These are phyloP conservation scores for Patella ulyssiponensis DNA, from an alignment of 2,888 invertebrate genomes.

Conservation along the genomic window DNA sequence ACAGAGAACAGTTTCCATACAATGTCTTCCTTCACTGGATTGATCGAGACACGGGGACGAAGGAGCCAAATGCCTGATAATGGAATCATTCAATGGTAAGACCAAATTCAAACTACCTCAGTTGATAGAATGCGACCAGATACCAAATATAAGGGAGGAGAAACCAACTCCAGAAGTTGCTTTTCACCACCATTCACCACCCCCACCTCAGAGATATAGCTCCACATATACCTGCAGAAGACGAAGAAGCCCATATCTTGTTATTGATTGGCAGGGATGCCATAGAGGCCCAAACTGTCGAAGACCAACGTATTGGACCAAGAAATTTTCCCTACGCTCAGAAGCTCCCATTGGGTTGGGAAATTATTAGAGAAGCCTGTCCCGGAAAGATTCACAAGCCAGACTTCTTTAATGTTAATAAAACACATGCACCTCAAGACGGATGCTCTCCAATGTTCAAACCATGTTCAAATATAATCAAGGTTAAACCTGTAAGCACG, in stretches of 20 bases:
- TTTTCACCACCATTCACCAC: too few relatives aligned
- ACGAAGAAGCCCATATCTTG: constrained; percentile 22
- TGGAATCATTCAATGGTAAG: constrained; percentile 28
- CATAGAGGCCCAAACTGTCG: too few relatives aligned
- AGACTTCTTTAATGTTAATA: too few relatives aligned
- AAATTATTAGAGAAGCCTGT: too few relatives aligned
- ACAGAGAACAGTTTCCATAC: constrained; percentile 19
- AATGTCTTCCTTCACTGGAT: constrained; percentile 34
- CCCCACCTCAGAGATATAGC: constrained; percentile 21
- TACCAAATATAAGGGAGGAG: constrained; percentile 32
- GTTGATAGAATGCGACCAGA: constrained; percentile 37
- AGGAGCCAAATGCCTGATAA: constrained; percentile 22
- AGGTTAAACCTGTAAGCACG: too few relatives aligned
- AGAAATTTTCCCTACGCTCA: too few relatives aligned
- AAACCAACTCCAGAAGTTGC: constrained; percentile 39
- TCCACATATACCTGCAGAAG: constrained; percentile 21
- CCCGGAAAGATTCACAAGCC: too few relatives aligned
- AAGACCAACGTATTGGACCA: constrained; percentile 29
- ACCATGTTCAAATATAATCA: too few relatives aligned
- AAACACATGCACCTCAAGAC: too few relatives aligned
- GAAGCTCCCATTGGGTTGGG: too few relatives aligned
- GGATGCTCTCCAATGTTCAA: too few relatives aligned
- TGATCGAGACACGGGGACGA: constrained; percentile 15
- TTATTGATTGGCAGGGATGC: constrained; percentile 29
- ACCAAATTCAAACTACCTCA: constrained; percentile 27